Conservation (phyloP, 2,888 invertebrate genomes). For the Synergus umbraculus region DNA sequence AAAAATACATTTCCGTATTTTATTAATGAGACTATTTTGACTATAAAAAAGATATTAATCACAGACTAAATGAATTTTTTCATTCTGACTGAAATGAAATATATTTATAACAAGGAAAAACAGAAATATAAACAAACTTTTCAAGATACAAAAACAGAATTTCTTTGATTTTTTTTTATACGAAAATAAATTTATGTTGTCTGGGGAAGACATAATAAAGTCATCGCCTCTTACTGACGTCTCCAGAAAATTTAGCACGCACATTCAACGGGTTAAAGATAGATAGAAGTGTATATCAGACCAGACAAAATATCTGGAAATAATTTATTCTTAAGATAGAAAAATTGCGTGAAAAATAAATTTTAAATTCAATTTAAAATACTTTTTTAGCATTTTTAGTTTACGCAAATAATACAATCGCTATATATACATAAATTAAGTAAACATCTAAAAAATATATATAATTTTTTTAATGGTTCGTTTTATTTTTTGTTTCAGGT, state of each 20-base stretch:
- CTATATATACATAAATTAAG: not conserved
- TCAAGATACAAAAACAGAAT: not conserved
- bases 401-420: too few species aligned
- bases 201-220: conserved; percentile 24
- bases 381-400: too few species aligned
- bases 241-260: conserved; percentile 10
- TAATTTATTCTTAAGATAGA: conserved; percentile 27
- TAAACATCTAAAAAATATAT: not conserved
- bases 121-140: not conserved
- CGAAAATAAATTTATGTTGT: conserved; percentile 24
- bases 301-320: conserved; percentile 30
- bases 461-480: not conserved
- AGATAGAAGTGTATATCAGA: not conserved
- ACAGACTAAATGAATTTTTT: not conserved
- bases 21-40: not conserved
- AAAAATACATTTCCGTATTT: not conserved
- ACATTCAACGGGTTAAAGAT: conserved; percentile 27
- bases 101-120: conserved; percentile 1
- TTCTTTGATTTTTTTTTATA: not conserved
- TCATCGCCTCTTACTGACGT: conserved; percentile 30
- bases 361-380: not conserved
- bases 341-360: not conserved
- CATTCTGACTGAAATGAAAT: not conserved
- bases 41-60: not conserved
- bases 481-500: conserved; percentile 15